These are phyloP conservation scores for Siniperca chuatsi DNA, from an alignment of 2,113 vertebrate species.

Conservation along the genomic window DNA sequence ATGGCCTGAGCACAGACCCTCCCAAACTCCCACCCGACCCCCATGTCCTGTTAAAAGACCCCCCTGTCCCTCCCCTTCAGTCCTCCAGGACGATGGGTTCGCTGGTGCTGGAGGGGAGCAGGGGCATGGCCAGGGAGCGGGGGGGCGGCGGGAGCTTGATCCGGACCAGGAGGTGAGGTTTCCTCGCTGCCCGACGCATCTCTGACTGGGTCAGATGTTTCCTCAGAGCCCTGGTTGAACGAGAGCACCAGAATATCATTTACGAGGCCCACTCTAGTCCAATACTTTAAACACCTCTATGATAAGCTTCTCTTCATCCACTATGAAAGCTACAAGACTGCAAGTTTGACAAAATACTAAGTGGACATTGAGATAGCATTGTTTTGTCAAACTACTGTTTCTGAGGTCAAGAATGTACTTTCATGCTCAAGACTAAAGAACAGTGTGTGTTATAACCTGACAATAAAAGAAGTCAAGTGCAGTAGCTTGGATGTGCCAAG, in stretches of 20 bases:
- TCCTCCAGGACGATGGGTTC: slow-evolving; percentile 96
- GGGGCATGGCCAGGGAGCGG: slow-evolving; percentile 80
- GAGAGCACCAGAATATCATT: neutral
- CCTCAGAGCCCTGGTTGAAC: slow-evolving; percentile 86
- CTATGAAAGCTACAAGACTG: neutral
- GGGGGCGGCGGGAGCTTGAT: slow-evolving; percentile 87
- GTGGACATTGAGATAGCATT: too few species aligned
- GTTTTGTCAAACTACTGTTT: too few species aligned
- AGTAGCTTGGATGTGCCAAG: too few species aligned
- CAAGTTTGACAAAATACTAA: neutral
- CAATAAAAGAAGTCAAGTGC: too few species aligned
- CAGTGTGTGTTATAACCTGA: too few species aligned
- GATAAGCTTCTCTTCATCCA: neutral
- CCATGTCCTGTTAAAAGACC: slow-evolving; percentile 50
- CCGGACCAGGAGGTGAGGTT: slow-evolving; percentile 90
- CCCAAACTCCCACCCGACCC: slow-evolving; percentile 17
- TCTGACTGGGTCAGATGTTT: slow-evolving; percentile 94
- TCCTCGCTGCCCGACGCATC: slow-evolving; percentile 91
- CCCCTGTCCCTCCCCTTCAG: slow-evolving; percentile 71
- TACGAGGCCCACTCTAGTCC: neutral
- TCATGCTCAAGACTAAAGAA: too few species aligned
- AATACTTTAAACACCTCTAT: neutral
- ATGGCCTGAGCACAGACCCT: slow-evolving; percentile 46
- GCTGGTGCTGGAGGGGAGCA: slow-evolving; percentile 90
- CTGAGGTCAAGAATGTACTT: too few species aligned